Percentiles rank a stretch among this genome's conserved stretches.
Evolutionary conservation across 2,113 vertebrate genomes (phyloP).

Genomic region (Calypte anna): DNA sequence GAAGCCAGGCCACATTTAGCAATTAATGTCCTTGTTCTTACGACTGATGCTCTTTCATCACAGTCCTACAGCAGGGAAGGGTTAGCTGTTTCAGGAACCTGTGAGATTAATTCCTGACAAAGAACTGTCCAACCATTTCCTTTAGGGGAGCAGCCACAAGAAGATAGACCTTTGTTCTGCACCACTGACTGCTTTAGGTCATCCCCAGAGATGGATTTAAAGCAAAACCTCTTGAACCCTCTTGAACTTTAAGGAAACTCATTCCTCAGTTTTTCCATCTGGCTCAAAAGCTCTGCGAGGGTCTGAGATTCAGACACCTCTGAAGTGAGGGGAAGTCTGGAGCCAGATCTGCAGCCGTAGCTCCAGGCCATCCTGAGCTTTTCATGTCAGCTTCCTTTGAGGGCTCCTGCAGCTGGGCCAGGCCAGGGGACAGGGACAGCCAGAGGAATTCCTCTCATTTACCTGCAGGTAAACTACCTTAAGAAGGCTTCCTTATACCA

Average conservation of each 20-base stretch:
- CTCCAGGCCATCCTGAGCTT: slow-evolving; percentile 46
- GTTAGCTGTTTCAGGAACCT: slow-evolving; percentile 10
- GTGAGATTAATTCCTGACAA: slow-evolving; percentile 41
- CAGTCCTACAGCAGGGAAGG: not conserved
- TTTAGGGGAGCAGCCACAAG: slow-evolving; percentile 15
- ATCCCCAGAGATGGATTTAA: slow-evolving; percentile 49
- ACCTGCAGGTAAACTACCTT: slow-evolving; percentile 39
- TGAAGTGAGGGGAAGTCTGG: slow-evolving; percentile 42
- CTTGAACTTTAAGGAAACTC: slow-evolving; percentile 61
- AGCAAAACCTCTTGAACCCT: slow-evolving; percentile 60
- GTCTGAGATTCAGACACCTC: slow-evolving; percentile 51
- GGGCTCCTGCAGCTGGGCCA: slow-evolving; percentile 30
- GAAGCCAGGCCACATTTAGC: not conserved
- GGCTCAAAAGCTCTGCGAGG: slow-evolving; percentile 41
- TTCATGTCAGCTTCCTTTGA: slow-evolving; percentile 50
- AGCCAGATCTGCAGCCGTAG: slow-evolving; percentile 50
- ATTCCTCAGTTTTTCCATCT: slow-evolving; percentile 53
- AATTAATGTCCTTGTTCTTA: not conserved
- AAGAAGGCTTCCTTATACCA: slow-evolving; percentile 24
- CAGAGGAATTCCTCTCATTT: slow-evolving; percentile 47
- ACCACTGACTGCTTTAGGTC: slow-evolving; percentile 45
- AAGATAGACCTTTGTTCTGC: slow-evolving; percentile 31
- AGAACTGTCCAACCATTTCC: slow-evolving; percentile 20
- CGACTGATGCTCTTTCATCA: not conserved
- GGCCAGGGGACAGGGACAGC: not conserved